A percentile compares a stretch with the other conserved stretches of the same genome.
These are phyloP conservation scores for Plecturocebus donacophilus DNA, from an alignment of 2,113 vertebrate genomes.

Conservation along the genomic window DNA sequence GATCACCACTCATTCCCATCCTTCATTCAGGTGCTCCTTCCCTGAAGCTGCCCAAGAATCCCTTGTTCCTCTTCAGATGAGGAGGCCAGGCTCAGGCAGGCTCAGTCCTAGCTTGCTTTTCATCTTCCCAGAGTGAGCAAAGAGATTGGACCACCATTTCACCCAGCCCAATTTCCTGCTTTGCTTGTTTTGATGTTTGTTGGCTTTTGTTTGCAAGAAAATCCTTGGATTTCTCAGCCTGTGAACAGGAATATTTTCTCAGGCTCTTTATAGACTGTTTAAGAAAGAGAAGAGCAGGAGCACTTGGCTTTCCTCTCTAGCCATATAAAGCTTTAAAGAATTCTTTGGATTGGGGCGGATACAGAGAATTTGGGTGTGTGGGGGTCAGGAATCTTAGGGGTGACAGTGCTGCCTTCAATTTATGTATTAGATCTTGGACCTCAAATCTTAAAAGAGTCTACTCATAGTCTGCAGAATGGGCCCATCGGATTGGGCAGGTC, in stretches of 20 bases:
- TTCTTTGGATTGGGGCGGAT: neutral
- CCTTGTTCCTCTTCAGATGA: neutral
- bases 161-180: neutral
- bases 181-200: neutral
- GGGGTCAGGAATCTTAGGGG: neutral
- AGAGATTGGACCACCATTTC: neutral
- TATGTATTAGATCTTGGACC: neutral
- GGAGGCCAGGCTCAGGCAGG: neutral
- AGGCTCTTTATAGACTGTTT: neutral
- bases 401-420: neutral
- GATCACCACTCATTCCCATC: neutral
- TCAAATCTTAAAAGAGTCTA: neutral
- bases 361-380: neutral
- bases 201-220: neutral
- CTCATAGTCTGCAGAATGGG: neutral
- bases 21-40: neutral
- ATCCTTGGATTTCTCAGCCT: neutral
- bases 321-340: neutral
- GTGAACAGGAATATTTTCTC: neutral
- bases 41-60: no score
- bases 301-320: neutral
- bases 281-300: neutral
- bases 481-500: accelerated
- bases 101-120: neutral
- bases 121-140: neutral